Evolutionary conservation across 2,797 vertebrate genomes (phyloP), one percentile per base, ranked within the genome.

Genomic region (Geotrypetes seraphini): DNA sequence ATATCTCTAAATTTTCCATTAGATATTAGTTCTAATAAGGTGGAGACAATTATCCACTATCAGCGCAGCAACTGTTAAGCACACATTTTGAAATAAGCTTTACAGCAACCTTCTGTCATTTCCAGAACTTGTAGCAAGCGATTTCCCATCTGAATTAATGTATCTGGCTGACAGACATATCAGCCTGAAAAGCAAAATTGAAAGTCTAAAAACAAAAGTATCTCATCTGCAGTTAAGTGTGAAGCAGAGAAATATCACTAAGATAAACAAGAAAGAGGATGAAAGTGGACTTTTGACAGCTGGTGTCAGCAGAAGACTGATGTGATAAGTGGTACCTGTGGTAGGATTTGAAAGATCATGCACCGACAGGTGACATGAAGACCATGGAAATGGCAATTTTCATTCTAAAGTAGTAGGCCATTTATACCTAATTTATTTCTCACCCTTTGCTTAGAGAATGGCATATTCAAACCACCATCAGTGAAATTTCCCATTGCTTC

Each of bases 211-310:
- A 2, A 5, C 18, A 4, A 5, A 0, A 5, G n/a, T n/a, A 7
- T 4, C 7, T 2, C 7, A 5, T 3, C 5, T 18, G 0, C 12
- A 1, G 0, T 8, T 16, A 8, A 5, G 8, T 0, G 10, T 16
- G 20, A 10, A 31, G 15, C 5, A 6, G 9, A 4, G 6, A n/a
- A 0, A 5, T 1, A 8, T 16, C 32, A 22, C 33, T 10, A 9
- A n/a, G 10, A 2, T 1, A 5, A 2, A 33, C 0, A 3, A 18
- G 16, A 7, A 1, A 8, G 2, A 7, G 10, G 20, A 14, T 24
- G 7, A n/a, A 0, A 1, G 20, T 19, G 15, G 14, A 16, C 17
- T 18, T 12, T 7, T 28, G 31, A 17, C 26, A 7, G 5, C 8
- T 17, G 13, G n/a, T 7, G 19, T 31, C 16, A 2, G 7, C 0